Evolutionary conservation across 2,888 invertebrate species (phyloP).

Genomic region (Ormia ochracea): DNA sequence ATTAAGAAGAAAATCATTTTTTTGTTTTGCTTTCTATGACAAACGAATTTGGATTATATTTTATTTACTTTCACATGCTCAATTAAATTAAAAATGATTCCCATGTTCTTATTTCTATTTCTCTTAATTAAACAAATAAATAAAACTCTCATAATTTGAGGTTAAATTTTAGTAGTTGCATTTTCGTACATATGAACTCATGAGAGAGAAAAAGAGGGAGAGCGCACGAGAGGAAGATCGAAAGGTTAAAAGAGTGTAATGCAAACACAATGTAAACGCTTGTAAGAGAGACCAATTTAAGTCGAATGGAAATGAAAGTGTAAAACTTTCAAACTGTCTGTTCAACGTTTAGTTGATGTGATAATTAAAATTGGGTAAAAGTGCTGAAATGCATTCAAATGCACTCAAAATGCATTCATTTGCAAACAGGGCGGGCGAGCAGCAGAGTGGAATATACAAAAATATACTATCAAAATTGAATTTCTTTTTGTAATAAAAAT

Average conservation of each 20-base stretch:
- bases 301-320: slow-evolving; percentile 33
- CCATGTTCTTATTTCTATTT: too few relatives aligned
- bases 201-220: background rate
- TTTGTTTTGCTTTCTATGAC: too few relatives aligned
- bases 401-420: too few relatives aligned
- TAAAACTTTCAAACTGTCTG: slow-evolving; percentile 49
- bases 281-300: background rate
- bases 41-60: too few relatives aligned
- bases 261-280: background rate
- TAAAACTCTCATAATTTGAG: too few relatives aligned
- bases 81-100: too few relatives aligned
- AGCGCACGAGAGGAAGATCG: background rate
- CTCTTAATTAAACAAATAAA: too few relatives aligned
- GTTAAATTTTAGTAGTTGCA: too few relatives aligned
- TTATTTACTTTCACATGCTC: too few relatives aligned
- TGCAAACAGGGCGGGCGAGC: slow-evolving; percentile 21
- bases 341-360: slow-evolving; percentile 50
- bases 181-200: too few relatives aligned
- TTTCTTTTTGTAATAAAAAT: slow-evolving; percentile 3
- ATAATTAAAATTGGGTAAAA: slow-evolving; percentile 52
- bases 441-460: too few relatives aligned
- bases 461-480: background rate
- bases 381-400: slow-evolving; percentile 40
- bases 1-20: too few relatives aligned
- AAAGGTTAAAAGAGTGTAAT: background rate